Evolutionary conservation across 2,113 vertebrate genomes (phyloP).

Genomic region (Nannobrachium achirus): DNA sequence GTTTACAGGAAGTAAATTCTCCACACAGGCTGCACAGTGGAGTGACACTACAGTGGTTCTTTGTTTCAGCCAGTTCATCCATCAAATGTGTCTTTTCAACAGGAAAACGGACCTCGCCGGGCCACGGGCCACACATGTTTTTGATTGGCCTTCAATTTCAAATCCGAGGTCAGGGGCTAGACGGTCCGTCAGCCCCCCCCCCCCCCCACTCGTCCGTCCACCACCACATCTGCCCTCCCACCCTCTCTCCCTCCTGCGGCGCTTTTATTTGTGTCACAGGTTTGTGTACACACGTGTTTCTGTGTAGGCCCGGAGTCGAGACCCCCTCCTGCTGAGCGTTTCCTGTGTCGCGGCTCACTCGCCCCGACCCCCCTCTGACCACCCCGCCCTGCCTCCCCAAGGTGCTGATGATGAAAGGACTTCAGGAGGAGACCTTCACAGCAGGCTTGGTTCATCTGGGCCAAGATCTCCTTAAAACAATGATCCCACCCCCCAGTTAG

Average conservation of each 20-base stretch:
- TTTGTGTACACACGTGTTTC: constrained; percentile 57
- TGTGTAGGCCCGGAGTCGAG: constrained; percentile 14
- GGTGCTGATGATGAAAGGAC: constrained; percentile 54
- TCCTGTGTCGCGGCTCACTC: constrained; percentile 32
- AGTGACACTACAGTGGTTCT: constrained; percentile 28
- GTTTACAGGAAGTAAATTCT: neutral
- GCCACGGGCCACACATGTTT: constrained; percentile 57
- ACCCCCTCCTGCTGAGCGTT: constrained; percentile 29
- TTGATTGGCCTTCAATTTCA: constrained; percentile 57
- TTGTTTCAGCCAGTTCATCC: constrained; percentile 44
- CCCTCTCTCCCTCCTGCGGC: constrained; percentile 21
- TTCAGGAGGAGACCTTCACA: constrained; percentile 41
- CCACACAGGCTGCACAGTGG: neutral
- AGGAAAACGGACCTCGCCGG: constrained; percentile 18
- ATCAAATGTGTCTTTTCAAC: constrained; percentile 39
- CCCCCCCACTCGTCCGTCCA: constrained; percentile 28
- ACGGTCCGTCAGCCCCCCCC: neutral
- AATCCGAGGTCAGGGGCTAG: constrained; percentile 49
- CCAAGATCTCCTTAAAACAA: constrained; percentile 25
- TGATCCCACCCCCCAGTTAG: too few species aligned
- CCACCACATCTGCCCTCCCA: constrained; percentile 39
- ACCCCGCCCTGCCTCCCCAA: constrained; percentile 26
- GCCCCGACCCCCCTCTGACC: constrained; percentile 9
- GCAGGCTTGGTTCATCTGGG: constrained; percentile 48
- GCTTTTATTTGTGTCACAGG: constrained; percentile 24